Evolutionary conservation across 2,797 vertebrate species (phyloP).

Genomic region (Siniperca obscura): DNA sequence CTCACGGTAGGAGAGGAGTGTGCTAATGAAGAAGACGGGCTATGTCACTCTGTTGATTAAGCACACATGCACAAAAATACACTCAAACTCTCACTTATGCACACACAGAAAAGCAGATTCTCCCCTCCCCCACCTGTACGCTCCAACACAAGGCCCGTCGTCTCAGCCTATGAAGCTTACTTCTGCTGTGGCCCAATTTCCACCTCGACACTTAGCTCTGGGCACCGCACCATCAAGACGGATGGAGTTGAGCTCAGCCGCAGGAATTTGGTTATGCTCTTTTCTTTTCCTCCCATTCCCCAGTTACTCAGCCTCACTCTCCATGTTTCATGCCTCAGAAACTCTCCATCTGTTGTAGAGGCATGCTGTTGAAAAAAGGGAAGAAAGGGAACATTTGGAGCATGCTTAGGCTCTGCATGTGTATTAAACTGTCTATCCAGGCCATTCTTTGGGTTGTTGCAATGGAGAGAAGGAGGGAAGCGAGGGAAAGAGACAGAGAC

Average conservation of each 20-base stretch:
- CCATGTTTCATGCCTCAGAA: conserved; percentile 76
- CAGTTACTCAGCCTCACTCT: conserved; percentile 52
- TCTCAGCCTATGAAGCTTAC: conserved; percentile 52
- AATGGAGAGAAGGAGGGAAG: conserved; percentile 30
- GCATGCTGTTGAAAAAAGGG: conserved; percentile 51
- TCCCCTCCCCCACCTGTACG: conserved; percentile 67
- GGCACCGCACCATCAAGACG: conserved; percentile 61
- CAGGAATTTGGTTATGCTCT: conserved; percentile 60
- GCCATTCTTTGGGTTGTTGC: conserved; percentile 38
- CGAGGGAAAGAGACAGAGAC: conserved; percentile 36
- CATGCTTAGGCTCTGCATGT: conserved; percentile 43
- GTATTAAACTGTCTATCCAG: conserved; percentile 50
- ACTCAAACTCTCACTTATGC: conserved; percentile 22
- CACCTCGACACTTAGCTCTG: conserved; percentile 59
- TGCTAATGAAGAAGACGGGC: conserved; percentile 68
- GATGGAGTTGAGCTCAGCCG: conserved; percentile 59
- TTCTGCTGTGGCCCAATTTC: conserved; percentile 68
- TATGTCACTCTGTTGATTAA: conserved; percentile 53
- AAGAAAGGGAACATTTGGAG: conserved; percentile 58
- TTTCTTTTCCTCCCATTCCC: conserved; percentile 45
- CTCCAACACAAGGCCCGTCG: conserved; percentile 40
- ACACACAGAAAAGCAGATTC: conserved; percentile 25
- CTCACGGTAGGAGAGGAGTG: conserved; percentile 60
- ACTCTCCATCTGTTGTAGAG: conserved; percentile 73
- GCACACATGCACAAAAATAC: conserved; percentile 34